Base-by-base conservation (phyloP, 2,113 vertebrate genomes). In the Nothobranchius kuhntae region DNA sequence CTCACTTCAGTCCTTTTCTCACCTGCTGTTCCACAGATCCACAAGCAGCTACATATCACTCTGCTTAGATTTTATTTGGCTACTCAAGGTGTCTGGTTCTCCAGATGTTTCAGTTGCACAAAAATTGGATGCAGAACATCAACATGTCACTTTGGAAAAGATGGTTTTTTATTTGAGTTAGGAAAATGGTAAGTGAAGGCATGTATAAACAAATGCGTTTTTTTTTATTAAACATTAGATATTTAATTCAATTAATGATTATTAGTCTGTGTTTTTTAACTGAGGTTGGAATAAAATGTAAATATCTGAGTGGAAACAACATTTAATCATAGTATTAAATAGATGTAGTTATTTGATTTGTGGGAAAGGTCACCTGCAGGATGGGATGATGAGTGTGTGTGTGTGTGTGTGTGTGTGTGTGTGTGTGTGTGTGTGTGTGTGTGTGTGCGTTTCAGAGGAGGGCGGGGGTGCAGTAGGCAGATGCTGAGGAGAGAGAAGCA, bases 301-400 rank as follows among this genome's bases (percentile, higher is more conserved):
- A 26, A 45, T 59, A 68, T 71, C 40, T 80, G 12, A 61, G 53
- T 0, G 1, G 12, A 30, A 73, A 62, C 59, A 55, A 35, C 1
- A 38, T 68, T 61, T 83, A 55, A 87, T 84, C 63, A 66, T 81
- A 81, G 53, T 50, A 61, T 73, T 81, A 73, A 75, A 72, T 53
- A 68, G 35, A 64, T 80, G 73, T 82, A 68, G 77, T 63, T 55
- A 42, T 78, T 82, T 77, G 80, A 84, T 88, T 88, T 74, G 53
- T 75, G 67, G 4, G 48, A 78, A 85, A 89, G 86, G 86, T 87
- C 88, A 88, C 57, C 72, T 42, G 75, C 71, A 61, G 65, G 58
- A 72, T 81, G 70, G 61, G 61, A 72, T 48, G 44, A 54, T 73
- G 52, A 7, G 68, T 48, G 68, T 67, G 75, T 55, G 68, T 59